phyloP scores from a whole-genome alignment of 2,888 invertebrate genomes.

The Torymus texanus region DNA sequence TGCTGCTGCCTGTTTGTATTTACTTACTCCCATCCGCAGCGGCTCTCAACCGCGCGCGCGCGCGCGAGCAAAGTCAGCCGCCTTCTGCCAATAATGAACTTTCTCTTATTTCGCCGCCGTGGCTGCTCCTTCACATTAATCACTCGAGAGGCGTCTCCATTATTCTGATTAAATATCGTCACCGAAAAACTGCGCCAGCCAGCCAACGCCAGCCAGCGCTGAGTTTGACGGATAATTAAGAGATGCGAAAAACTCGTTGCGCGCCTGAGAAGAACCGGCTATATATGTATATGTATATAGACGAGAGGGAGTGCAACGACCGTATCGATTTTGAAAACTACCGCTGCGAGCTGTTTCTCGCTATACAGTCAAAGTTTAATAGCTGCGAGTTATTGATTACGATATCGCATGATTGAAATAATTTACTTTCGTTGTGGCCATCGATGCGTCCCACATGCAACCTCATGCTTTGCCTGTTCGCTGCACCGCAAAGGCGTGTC shows the following conservation, averaged over 20 bases:
- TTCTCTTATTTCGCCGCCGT: neutral
- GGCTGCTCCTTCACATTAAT: neutral
- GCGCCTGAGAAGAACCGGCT: slow-evolving; percentile 4
- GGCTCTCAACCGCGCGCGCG: slow-evolving; percentile 21
- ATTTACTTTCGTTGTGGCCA: slow-evolving; percentile 62
- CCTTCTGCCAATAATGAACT: too few species aligned
- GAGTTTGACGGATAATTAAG: too few species aligned
- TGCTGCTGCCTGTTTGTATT: slow-evolving; percentile 31
- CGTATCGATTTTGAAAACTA: too few species aligned
- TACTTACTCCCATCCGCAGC: slow-evolving; percentile 58
- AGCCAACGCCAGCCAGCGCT: neutral
- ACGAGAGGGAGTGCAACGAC: too few species aligned
- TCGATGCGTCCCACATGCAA: slow-evolving; percentile 50
- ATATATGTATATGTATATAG: slow-evolving; percentile 6
- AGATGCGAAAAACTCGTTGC: too few species aligned
- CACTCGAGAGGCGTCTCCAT: neutral
- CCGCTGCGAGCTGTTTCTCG: too few species aligned
- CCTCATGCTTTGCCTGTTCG: slow-evolving; percentile 17
- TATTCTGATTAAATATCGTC: slow-evolving; percentile 11
- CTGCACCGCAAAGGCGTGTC: slow-evolving; percentile 19
- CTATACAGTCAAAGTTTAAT: slow-evolving; percentile 53
- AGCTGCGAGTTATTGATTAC: slow-evolving; percentile 71
- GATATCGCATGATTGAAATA: slow-evolving; percentile 73
- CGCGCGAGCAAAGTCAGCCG: neutral
- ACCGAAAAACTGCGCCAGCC: neutral